Base-by-base conservation (phyloP, 2,888 invertebrate species). In the Furcula furcula region DNA sequence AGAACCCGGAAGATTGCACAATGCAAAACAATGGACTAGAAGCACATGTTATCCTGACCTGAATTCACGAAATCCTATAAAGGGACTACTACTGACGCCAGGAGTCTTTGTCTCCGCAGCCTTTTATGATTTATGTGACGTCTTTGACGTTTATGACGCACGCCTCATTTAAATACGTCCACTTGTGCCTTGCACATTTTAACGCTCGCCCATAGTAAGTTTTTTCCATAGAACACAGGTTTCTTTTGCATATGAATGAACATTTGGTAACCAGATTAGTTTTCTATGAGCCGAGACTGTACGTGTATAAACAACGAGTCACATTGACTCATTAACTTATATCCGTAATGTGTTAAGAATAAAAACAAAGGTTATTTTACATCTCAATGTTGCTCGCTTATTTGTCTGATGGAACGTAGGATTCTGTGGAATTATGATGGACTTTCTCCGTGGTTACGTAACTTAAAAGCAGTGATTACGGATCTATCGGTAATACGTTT, bases 191-290 rank as follows among this genome's bases (percentile, higher is more conserved):
- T 79, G 84, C 88, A 86, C 84, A 86, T 88, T 87, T 81, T 55
- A 71, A 72, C 55, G 70, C 66, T 74, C 70, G 72, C 68, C 75
- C 67, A 66, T 68, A 65, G 65, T 57, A 61, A 64, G 61, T 77
- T 85, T 86, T 85, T 83, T 81, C 61, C 55, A 71, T 65, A 57
- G 52, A 59, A 62, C 45, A 41, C 50, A 37, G 33, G 9, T 46
- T 49, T 51, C 40, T 55, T 84, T 86, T 79, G 75, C 85, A 85
- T 85, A 75, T 82, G 73, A 85, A 86, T 76, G 73, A 70, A 83
- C 87, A 86, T 86, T 87, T 87, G 86, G 85, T 85, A 78, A 85
- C 85, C 86, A 87, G 83, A 87, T 85, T 83, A 86, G 78, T 73
- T 70, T 65, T 75, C 77, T 77, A 78, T 78, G 77, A 70, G 59